Conservation (phyloP, 2,797 vertebrate genomes). For the Lacerta viridis region DNA sequence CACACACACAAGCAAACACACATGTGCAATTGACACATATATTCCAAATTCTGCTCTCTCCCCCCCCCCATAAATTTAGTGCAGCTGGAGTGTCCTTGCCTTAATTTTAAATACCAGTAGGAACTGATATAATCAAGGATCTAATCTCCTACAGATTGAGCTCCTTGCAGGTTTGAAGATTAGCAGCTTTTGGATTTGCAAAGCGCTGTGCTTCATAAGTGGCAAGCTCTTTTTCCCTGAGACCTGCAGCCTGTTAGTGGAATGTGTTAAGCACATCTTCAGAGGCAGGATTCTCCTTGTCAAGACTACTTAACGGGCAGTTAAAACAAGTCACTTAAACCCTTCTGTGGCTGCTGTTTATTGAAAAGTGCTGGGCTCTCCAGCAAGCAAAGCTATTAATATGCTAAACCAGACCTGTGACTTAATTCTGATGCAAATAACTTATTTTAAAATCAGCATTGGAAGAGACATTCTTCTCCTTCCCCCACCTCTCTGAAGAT, state of each 20-base stretch:
- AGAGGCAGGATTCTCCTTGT: slow-evolving; percentile 25
- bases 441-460: slow-evolving; percentile 51
- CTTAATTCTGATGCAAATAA: slow-evolving; percentile 64
- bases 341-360: slow-evolving; percentile 50
- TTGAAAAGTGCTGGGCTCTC: slow-evolving; percentile 58
- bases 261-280: slow-evolving; percentile 48
- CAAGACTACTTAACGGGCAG: slow-evolving; percentile 41
- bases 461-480: neutral
- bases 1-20: too few relatives aligned
- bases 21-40: too few relatives aligned
- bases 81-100: neutral
- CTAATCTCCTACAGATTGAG: slow-evolving; percentile 36
- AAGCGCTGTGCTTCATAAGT: slow-evolving; percentile 3
- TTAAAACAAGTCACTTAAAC: slow-evolving; percentile 64
- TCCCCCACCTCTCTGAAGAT: slow-evolving; percentile 5
- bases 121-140: slow-evolving; percentile 30
- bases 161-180: slow-evolving; percentile 46
- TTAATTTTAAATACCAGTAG: slow-evolving; percentile 18
- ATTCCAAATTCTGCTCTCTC: neutral
- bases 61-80: too few relatives aligned
- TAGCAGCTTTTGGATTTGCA: slow-evolving; percentile 41
- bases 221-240: slow-evolving; percentile 26
- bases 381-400: slow-evolving; percentile 40
- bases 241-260: neutral
- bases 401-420: slow-evolving; percentile 53